These are phyloP conservation scores for Seriola dumerili DNA, from an alignment of 2,113 vertebrate species.

Conservation along the genomic window DNA sequence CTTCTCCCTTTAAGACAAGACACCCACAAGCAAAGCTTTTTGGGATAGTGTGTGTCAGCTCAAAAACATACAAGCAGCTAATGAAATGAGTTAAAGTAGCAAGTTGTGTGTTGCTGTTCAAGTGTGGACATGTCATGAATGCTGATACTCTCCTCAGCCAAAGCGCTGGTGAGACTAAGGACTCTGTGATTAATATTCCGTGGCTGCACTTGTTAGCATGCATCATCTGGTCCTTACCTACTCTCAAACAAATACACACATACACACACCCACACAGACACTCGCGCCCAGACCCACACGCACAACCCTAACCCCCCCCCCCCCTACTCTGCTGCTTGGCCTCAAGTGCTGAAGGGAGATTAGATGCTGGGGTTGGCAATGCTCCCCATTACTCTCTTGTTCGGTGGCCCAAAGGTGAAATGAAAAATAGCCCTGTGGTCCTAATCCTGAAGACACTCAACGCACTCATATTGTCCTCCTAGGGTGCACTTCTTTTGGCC, in stretches of 20 bases:
- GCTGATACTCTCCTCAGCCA: slow-evolving; percentile 61
- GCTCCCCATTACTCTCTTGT: slow-evolving; percentile 87
- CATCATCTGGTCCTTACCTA: slow-evolving; percentile 76
- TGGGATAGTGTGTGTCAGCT: not conserved
- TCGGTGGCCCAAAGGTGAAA: slow-evolving; percentile 88
- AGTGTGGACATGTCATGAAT: slow-evolving; percentile 67
- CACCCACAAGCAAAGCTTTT: not conserved
- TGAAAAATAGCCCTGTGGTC: slow-evolving; percentile 88
- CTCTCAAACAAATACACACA: slow-evolving; percentile 55
- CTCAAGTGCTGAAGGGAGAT: slow-evolving; percentile 85
- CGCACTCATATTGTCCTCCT: slow-evolving; percentile 85
- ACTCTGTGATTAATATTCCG: slow-evolving; percentile 85
- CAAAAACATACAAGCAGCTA: slow-evolving; percentile 12
- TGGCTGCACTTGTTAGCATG: slow-evolving; percentile 80
- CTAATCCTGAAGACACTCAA: slow-evolving; percentile 89
- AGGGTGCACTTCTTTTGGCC: slow-evolving; percentile 82
- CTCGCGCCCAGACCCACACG: not conserved
- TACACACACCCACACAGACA: slow-evolving; percentile 22
- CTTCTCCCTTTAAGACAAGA: not conserved
- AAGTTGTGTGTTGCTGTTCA: slow-evolving; percentile 45
- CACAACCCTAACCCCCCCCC: too few relatives aligned
- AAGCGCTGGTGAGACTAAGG: slow-evolving; percentile 69
- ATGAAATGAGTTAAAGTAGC: slow-evolving; percentile 34
- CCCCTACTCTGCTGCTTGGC: slow-evolving; percentile 70
- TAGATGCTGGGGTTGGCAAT: slow-evolving; percentile 86